Conservation (phyloP, 2,888 invertebrate species). For the Trissonchulus latispiculum region DNA sequence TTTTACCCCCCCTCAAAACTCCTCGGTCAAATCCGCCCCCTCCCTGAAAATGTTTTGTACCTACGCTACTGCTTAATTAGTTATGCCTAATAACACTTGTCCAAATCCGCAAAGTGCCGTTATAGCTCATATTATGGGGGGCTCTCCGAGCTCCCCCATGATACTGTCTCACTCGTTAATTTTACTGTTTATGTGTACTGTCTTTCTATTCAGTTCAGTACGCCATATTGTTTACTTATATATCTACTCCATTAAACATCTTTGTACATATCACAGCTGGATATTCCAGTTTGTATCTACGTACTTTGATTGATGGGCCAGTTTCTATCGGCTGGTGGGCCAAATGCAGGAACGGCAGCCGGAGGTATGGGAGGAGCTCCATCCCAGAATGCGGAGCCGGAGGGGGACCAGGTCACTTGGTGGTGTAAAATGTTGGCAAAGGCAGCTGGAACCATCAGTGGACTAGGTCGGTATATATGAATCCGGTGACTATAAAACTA, state of each 20-base stretch:
- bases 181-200: neutral
- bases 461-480: slow-evolving; percentile 16
- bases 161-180: too few species aligned
- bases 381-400: neutral
- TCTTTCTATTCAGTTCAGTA: neutral
- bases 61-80: too few species aligned
- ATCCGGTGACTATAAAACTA: neutral
- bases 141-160: too few species aligned
- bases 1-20: too few species aligned
- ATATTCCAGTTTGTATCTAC: too few species aligned
- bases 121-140: too few species aligned
- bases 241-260: too few species aligned
- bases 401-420: slow-evolving; percentile 18
- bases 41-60: too few species aligned
- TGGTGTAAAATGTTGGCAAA: slow-evolving; percentile 19
- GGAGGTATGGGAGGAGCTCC: neutral
- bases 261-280: too few species aligned
- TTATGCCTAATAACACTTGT: too few species aligned
- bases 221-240: neutral
- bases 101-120: too few species aligned
- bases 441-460: slow-evolving; percentile 21
- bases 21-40: too few species aligned
- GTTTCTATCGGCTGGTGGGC: neutral
- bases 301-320: neutral
- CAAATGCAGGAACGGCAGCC: neutral